Evolutionary conservation across 92 coral and sea anemone species (phyloP), one percentile per base, ranked within the genome.

Genomic region (Paragorgia papillata): DNA sequence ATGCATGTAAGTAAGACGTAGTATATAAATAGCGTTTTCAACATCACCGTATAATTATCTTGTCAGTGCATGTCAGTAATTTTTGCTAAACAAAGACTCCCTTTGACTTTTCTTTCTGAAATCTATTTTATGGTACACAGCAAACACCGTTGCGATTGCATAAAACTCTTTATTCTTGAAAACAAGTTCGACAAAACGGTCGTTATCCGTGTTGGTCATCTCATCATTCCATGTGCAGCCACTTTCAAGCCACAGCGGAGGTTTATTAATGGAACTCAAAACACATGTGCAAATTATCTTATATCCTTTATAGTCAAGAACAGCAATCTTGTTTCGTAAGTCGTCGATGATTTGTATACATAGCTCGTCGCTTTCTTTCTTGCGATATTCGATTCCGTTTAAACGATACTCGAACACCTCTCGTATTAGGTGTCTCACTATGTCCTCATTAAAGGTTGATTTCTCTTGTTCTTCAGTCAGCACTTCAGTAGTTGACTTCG

Each of bases 151-250:
- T 9, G 92, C 99, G 26, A 95, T 69, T 12, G 96, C 99, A 34
- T 86, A 75, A 29, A 95, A 69, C 29, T 87, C 87, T 8, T 85
- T 89, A 79, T 88, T 95, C 70, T 81, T 95, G 83, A 84, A 91
- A 76, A 91, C 81, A 46, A 82, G 90, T 64, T 95, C 99, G 0
- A 89, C 97, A 53, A 95, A 91, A 49, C 80, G 85, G 41, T 95
- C 99, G 50, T 76, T 64, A 15, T 95, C 92, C 7, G 78, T 77
- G 7, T 83, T 77, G 0, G 86, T 62, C 10, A 60, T 61, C 18
- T 76, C 79, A 12, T 85, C 88, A n/a, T 95, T 89, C 99, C 99
- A 95, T 9, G 96, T 92, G 57, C 89, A 91, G 13, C 99, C 96
- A 79, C 99, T 95, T 31, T 95, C 92, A 35, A 91, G 44, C 37